phyloP scores from a whole-genome alignment of 2,113 vertebrate species.

The Leuciscus idus region DNA sequence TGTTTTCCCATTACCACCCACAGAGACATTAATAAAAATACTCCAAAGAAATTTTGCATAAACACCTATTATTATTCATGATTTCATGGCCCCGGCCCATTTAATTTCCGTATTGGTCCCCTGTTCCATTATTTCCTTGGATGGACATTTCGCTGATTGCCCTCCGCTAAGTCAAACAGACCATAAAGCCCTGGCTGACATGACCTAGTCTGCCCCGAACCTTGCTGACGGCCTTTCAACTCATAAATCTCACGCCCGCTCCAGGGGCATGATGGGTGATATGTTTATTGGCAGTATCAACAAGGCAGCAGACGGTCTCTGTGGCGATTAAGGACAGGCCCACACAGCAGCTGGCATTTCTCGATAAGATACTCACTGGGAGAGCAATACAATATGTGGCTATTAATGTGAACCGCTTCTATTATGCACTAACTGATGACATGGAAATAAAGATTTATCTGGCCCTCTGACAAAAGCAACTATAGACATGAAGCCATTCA shows the following conservation, averaged over 20 bases:
- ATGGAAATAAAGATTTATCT: slow-evolving; percentile 58
- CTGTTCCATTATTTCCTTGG: slow-evolving; percentile 59
- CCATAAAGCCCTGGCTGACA: slow-evolving; percentile 60
- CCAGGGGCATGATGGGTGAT: slow-evolving; percentile 69
- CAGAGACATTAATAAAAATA: slow-evolving; percentile 31
- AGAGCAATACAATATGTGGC: slow-evolving; percentile 5
- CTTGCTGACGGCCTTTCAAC: slow-evolving; percentile 56
- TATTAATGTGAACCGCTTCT: slow-evolving; percentile 35
- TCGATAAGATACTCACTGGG: slow-evolving; percentile 68
- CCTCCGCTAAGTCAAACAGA: slow-evolving; percentile 68
- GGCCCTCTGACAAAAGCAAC: slow-evolving; percentile 51
- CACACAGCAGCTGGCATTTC: slow-evolving; percentile 66
- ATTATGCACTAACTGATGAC: slow-evolving; percentile 44
- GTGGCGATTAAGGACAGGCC: slow-evolving; percentile 66
- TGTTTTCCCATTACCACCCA: slow-evolving; percentile 28
- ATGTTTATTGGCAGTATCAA: slow-evolving; percentile 77
- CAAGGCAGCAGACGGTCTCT: slow-evolving; percentile 67
- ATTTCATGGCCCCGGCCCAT: slow-evolving; percentile 52
- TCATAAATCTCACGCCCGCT: slow-evolving; percentile 67
- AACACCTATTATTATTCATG: slow-evolving; percentile 57
- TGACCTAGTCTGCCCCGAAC: slow-evolving; percentile 61
- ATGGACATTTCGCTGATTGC: slow-evolving; percentile 65
- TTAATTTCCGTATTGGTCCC: slow-evolving; percentile 58
- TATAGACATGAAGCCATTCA: slow-evolving; percentile 45
- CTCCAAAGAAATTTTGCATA: slow-evolving; percentile 57